Evolutionary conservation across 2,797 vertebrate genomes (phyloP).

Genomic region (Tokudaia muenninki): DNA sequence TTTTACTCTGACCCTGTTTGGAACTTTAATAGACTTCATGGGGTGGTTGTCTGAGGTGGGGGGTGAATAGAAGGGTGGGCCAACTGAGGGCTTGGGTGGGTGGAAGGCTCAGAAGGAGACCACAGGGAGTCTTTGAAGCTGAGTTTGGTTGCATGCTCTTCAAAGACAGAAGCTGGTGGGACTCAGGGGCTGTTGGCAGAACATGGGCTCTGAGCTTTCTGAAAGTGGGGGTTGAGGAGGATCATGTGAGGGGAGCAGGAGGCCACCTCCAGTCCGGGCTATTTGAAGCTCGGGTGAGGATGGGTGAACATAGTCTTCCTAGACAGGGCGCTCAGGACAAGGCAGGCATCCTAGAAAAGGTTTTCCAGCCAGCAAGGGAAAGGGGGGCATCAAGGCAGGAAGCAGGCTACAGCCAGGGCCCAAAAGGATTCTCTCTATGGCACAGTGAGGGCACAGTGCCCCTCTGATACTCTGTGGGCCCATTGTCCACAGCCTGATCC

Average conservation of each 20-base stretch:
- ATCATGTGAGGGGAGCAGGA: fast-evolving
- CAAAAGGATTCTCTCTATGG: not conserved
- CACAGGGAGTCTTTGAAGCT: constrained; percentile 70
- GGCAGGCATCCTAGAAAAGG: not conserved
- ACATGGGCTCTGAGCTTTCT: not conserved
- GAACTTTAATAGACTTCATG: constrained; percentile 33
- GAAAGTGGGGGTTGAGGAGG: not conserved
- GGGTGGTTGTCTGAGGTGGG: not conserved
- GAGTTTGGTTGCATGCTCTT: constrained; percentile 31
- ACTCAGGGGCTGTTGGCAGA: constrained; percentile 5
- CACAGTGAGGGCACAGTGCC: not conserved
- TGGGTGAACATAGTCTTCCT: not conserved
- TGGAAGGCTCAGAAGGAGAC: not conserved
- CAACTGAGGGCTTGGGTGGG: constrained; percentile 1
- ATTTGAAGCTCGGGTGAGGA: not conserved
- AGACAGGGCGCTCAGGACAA: not conserved
- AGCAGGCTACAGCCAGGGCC: not conserved
- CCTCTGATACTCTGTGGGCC: not conserved
- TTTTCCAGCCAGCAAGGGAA: not conserved
- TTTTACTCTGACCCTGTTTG: constrained; percentile 58
- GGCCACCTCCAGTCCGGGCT: not conserved
- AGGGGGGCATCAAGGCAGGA: not conserved
- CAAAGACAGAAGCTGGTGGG: constrained; percentile 61
- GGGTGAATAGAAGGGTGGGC: constrained; percentile 9
- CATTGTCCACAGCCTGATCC: not conserved